Percentiles rank a stretch among this genome's conserved stretches.
These are phyloP conservation scores for Pseudoatta argentina DNA, from an alignment of 1,140 invertebrate genomes.

Conservation along the genomic window DNA sequence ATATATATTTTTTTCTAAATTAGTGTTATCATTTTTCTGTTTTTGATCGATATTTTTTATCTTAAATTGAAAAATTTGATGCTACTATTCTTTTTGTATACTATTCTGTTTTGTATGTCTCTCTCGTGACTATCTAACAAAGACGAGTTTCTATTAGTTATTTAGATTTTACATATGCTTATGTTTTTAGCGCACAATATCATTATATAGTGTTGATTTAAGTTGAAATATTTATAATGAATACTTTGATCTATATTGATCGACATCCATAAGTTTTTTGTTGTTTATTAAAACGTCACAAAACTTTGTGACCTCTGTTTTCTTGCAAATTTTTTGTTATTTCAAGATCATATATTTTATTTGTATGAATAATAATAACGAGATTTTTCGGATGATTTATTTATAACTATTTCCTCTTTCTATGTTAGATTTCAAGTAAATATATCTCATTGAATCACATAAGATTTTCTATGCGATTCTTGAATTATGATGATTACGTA, in stretches of 20 bases:
- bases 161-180: background rate
- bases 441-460: background rate
- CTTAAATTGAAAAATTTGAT: background rate
- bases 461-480: background rate
- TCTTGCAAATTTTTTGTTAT: conserved; percentile 11
- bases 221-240: background rate
- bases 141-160: background rate
- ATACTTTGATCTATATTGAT: background rate
- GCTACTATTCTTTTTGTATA: too few species aligned
- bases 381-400: background rate
- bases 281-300: background rate
- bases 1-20: background rate
- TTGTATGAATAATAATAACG: background rate
- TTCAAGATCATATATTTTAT: background rate
- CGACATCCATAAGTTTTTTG: background rate
- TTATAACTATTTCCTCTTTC: background rate
- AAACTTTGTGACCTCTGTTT: background rate
- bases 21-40: background rate
- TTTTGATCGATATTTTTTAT: background rate
- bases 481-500: background rate
- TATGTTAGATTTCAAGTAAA: background rate
- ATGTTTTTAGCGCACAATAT: background rate
- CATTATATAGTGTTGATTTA: background rate
- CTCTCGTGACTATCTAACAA: background rate
- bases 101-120: background rate